Evolutionary conservation across 2,113 vertebrate species (phyloP).

Genomic region (Tachysurus vachellii): DNA sequence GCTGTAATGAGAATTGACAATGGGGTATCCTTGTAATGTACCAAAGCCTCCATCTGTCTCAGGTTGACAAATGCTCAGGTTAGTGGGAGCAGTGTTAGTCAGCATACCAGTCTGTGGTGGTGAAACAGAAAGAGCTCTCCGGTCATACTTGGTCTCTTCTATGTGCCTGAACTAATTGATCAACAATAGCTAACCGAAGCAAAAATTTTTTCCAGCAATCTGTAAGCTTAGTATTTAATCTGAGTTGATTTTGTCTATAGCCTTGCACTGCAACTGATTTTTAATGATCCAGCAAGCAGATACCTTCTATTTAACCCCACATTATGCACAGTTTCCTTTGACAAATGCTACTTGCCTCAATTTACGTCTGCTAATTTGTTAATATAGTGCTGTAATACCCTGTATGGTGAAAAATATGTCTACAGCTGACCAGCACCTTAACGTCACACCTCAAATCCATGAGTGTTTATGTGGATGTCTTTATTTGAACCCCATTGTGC

Average conservation of each 20-base stretch:
- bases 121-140: neutral
- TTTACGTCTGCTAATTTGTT: neutral
- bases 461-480: neutral
- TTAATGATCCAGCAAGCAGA: neutral
- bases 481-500: neutral
- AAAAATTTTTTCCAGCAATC: neutral
- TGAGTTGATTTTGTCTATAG: neutral
- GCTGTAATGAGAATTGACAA: neutral
- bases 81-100: neutral
- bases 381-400: neutral
- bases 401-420: neutral
- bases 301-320: neutral
- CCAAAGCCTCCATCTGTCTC: neutral
- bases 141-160: neutral
- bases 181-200: neutral
- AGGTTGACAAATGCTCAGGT: neutral
- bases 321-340: neutral
- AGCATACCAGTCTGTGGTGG: neutral
- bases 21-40: neutral
- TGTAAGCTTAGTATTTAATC: neutral
- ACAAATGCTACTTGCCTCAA: neutral
- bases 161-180: neutral
- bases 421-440: neutral
- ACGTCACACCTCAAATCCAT: neutral
- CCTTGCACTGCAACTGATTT: neutral